Conservation (phyloP, 2,113 vertebrate genomes). For the Lota lota region DNA sequence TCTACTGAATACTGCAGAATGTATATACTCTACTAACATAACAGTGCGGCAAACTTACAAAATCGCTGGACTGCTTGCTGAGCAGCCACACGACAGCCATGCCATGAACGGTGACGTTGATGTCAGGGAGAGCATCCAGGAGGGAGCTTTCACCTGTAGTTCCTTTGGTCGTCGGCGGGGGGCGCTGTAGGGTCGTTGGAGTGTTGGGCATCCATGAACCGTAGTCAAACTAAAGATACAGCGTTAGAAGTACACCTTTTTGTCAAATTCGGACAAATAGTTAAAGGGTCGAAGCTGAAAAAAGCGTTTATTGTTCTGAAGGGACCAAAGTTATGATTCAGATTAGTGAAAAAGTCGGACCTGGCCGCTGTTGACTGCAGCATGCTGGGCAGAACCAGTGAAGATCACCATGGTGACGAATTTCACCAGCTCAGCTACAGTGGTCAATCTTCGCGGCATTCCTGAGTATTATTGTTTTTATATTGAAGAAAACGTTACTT, state of each 20-base stretch:
- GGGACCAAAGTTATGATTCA: not conserved
- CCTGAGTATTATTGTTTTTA: constrained; percentile 30
- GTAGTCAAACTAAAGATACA: constrained; percentile 51
- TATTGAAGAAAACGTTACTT: not conserved
- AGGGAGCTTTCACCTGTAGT: constrained; percentile 30
- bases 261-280: not conserved
- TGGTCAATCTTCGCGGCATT: constrained; percentile 43
- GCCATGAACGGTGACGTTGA: constrained; percentile 30
- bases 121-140: constrained; percentile 38
- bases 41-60: constrained; percentile 55
- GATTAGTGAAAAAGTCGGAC: constrained; percentile 26
- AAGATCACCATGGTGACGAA: constrained; percentile 69
- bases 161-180: constrained; percentile 57
- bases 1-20: too few relatives aligned
- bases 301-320: not conserved
- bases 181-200: constrained; percentile 41
- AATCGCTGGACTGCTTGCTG: constrained; percentile 50
- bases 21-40: too few relatives aligned
- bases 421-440: constrained; percentile 41
- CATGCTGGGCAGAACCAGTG: constrained; percentile 51
- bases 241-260: not conserved
- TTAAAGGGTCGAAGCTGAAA: not conserved
- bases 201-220: constrained; percentile 62
- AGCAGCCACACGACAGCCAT: constrained; percentile 40
- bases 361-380: constrained; percentile 61